phyloP scores from a whole-genome alignment of 1,140 invertebrate genomes.

The Philopotamus ludificatus region DNA sequence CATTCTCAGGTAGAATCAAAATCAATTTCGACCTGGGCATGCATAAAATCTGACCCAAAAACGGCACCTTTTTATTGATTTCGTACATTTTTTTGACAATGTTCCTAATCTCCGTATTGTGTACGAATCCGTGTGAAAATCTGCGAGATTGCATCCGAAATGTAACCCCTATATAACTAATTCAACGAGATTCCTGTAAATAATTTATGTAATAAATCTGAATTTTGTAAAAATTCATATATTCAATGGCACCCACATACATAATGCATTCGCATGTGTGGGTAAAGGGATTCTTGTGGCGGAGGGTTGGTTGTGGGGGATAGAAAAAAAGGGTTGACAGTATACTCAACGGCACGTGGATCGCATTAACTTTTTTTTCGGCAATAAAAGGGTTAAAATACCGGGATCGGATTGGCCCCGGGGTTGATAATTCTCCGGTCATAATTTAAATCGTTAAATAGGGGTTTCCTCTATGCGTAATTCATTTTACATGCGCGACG shows the following conservation, averaged over 20 bases:
- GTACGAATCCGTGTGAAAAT: slow-evolving; percentile 14
- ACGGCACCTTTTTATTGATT: slow-evolving; percentile 9
- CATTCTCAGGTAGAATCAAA: slow-evolving; percentile 27
- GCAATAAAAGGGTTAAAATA: slow-evolving; percentile 31
- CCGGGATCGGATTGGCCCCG: slow-evolving; percentile 25
- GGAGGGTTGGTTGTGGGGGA: slow-evolving; percentile 11
- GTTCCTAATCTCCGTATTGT: not conserved
- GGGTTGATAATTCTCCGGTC: slow-evolving; percentile 31
- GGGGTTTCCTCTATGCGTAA: slow-evolving; percentile 25
- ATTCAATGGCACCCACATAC: not conserved
- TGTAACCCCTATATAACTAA: not conserved
- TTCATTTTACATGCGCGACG: not conserved
- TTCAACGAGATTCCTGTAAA: too few relatives aligned
- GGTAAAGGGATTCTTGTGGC: not conserved
- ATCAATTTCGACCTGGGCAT: slow-evolving; percentile 35
- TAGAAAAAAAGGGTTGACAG: slow-evolving; percentile 30
- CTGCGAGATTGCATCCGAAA: not conserved
- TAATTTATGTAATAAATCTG: too few relatives aligned
- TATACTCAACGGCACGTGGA: slow-evolving; percentile 37
- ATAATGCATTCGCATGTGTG: not conserved
- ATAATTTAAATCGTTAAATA: slow-evolving; percentile 38
- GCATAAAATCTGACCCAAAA: slow-evolving; percentile 42
- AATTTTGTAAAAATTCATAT: too few relatives aligned
- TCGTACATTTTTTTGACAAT: slow-evolving; percentile 3
- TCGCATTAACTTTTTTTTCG: slow-evolving; percentile 38